Percentiles rank a stretch among this genome's conserved stretches.
Conservation (phyloP, 2,113 vertebrate species). For the Pachyramphus minor region DNA sequence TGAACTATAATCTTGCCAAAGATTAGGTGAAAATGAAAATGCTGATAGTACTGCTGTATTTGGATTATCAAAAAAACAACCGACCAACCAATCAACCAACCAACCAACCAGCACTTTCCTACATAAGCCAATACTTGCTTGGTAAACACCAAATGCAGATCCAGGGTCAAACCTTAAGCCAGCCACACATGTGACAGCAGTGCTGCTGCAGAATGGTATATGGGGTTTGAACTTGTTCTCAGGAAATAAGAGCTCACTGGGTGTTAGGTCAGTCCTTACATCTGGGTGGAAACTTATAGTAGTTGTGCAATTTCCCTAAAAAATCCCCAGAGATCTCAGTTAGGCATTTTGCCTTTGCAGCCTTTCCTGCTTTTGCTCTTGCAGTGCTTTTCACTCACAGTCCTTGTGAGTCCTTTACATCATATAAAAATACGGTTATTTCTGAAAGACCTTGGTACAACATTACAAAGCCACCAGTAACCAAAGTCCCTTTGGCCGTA, state of each 20-base stretch:
- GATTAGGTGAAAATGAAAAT: background rate
- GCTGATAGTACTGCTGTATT: background rate
- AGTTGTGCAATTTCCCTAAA: constrained; percentile 51
- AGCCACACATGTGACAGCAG: accelerated
- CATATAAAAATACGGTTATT: background rate
- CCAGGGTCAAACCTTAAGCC: background rate
- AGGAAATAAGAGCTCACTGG: background rate
- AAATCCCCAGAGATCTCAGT: background rate
- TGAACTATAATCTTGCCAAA: background rate
- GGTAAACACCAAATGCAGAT: background rate
- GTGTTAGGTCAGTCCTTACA: background rate
- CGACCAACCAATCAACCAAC: background rate
- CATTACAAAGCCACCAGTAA: background rate
- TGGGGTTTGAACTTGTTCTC: background rate
- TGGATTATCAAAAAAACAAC: background rate
- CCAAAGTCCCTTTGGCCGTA: background rate
- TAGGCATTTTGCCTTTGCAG: background rate
- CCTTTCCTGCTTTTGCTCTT: constrained; percentile 2
- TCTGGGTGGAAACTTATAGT: background rate
- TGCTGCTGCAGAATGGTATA: background rate
- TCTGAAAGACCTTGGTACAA: background rate
- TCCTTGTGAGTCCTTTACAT: background rate
- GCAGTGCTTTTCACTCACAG: background rate
- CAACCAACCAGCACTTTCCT: background rate
- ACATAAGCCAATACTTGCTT: background rate